These are phyloP conservation scores for Pristis pectinata DNA, from an alignment of 2,797 vertebrate species.

Conservation along the genomic window DNA sequence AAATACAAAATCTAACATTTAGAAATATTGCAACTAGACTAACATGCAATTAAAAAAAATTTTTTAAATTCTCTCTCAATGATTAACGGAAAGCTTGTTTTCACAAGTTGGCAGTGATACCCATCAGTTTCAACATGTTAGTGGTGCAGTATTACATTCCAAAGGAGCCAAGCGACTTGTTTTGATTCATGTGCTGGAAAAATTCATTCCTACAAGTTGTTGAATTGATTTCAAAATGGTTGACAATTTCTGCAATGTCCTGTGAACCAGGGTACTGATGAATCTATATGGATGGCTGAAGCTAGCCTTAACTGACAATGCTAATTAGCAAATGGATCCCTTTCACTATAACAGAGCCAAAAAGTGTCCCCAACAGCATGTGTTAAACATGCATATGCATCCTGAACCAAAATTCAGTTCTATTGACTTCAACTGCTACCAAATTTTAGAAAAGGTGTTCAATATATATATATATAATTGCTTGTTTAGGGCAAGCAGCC, in stretches of 20 bases:
- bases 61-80: neutral
- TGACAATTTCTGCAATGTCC: neutral
- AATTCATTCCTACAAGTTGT: neutral
- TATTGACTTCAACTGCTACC: too few species aligned
- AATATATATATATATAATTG: too few species aligned
- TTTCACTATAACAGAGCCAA: neutral
- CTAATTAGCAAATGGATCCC: neutral
- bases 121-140: slow-evolving; percentile 8
- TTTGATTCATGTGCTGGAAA: neutral
- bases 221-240: neutral
- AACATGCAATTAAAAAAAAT: neutral
- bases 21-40: neutral
- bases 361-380: too few species aligned
- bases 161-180: neutral
- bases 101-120: slow-evolving; percentile 24
- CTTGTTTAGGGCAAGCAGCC: too few species aligned
- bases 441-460: too few species aligned
- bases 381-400: too few species aligned
- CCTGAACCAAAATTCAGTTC: too few species aligned
- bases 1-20: neutral
- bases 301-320: neutral
- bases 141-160: slow-evolving; percentile 1
- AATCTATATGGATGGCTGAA: neutral
- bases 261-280: neutral
- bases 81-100: slow-evolving; percentile 20